Percentiles rank a stretch among this genome's conserved stretches.
phyloP scores from a whole-genome alignment of 2,888 invertebrate genomes.

The Sarcophaga subvicina region DNA sequence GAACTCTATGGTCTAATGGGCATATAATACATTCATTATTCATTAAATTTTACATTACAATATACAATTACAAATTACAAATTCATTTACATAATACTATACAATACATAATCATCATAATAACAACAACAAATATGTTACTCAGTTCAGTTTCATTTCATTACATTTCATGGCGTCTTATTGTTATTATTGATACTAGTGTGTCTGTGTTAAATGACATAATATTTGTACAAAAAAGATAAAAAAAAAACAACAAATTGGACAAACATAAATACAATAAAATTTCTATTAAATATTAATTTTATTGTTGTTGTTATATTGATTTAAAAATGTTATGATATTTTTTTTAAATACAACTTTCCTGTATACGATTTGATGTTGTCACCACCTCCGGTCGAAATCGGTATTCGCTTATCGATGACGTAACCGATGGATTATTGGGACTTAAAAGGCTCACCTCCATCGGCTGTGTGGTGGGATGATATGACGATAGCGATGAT shows the following conservation, averaged over 20 bases:
- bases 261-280: background rate
- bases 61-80: constrained; percentile 24
- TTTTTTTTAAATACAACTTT: constrained; percentile 91
- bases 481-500: constrained; percentile 73
- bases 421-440: constrained; percentile 85
- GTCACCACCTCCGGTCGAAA: constrained; percentile 93
- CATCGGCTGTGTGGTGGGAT: constrained; percentile 81
- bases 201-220: constrained; percentile 52
- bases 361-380: constrained; percentile 93
- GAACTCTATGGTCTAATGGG: no score
- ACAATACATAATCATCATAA: constrained; percentile 25
- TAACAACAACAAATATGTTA: constrained; percentile 37
- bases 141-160: background rate
- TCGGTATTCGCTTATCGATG: constrained; percentile 90
- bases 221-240: background rate
- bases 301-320: constrained; percentile 3
- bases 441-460: constrained; percentile 82
- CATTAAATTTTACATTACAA: no score
- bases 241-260: background rate
- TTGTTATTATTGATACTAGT: constrained; percentile 3
- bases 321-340: constrained; percentile 61
- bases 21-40: no score
- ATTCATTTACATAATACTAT: background rate
- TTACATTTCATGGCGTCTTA: no score
- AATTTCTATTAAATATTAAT: constrained; percentile 18